Percentiles rank a stretch among this genome's conserved stretches.
Conservation (phyloP, 2,797 vertebrate species). For the Apodemus agrarius region DNA sequence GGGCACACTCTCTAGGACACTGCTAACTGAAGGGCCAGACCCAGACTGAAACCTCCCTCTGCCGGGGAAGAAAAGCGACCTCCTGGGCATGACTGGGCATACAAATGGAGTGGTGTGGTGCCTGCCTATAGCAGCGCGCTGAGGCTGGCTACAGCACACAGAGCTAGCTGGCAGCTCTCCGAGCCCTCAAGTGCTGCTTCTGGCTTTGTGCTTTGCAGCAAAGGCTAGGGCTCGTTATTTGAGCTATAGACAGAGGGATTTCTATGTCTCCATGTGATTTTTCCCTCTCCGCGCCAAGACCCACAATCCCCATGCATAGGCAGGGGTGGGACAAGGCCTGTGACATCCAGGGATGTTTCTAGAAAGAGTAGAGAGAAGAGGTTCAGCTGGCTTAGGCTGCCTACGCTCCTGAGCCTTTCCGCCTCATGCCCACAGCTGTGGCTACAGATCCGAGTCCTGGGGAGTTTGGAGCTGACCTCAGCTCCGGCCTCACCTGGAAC, state of each 20-base stretch:
- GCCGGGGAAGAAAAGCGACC: conserved; percentile 57
- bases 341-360: conserved; percentile 52
- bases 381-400: neutral
- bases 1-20: conserved; percentile 62
- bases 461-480: neutral
- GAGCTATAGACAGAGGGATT: conserved; percentile 74
- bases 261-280: conserved; percentile 71
- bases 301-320: conserved; percentile 35
- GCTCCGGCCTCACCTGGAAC: neutral
- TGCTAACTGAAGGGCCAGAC: conserved; percentile 45
- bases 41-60: conserved; percentile 70
- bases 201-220: conserved; percentile 69
- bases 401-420: neutral
- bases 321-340: conserved; percentile 61
- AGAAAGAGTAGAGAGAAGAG: neutral
- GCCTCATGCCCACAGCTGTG: neutral
- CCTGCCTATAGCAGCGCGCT: conserved; percentile 39
- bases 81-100: conserved; percentile 69
- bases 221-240: conserved; percentile 68
- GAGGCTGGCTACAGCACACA: conserved; percentile 55
- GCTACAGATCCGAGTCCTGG: neutral
- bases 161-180: conserved; percentile 60
- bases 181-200: conserved; percentile 69
- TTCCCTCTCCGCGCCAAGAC: conserved; percentile 46
- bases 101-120: conserved; percentile 65